Base-by-base conservation (phyloP, 2,113 vertebrate species). In the Micronycteris hirsuta region DNA sequence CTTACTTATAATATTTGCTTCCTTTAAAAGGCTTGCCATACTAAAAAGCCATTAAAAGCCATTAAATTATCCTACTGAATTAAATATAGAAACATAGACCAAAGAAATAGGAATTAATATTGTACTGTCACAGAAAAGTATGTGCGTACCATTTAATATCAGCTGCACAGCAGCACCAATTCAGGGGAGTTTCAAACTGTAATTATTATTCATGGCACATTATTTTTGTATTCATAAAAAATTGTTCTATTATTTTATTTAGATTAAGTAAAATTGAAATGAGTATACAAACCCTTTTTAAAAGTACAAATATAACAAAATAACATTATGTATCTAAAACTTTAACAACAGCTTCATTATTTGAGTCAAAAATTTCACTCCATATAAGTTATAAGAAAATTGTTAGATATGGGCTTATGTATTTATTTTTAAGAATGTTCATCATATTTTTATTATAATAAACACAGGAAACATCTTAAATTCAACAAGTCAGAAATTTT, bases 21-120 rank as follows among this genome's bases (percentile, higher is more conserved):
- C 26, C 31, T 13, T 95, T 65, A 86, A 96, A 90, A 56, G 52
- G 16, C 61, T 43, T 63, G 67, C 84, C 3, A 61, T 92, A 31
- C 12, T 83, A 20, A 94, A 92, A 91, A 89, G 82, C 56, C 56
- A 58, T 56, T 85, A 91, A 92, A 70, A 12, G 12, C 4, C 56
- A 90, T 90, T 83, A 77, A 63, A 56, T 68, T 86, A 93, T 80
- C 70, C 43, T 91, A 56, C 73, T 84, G 41, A 93, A 96, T 89
- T 93, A 85, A 92, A 95, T 76, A 86, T 68, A 87, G n/a, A 85
- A 52, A 92, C 3, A 45, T 67, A 86, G 38, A 91, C 82, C 15
- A 94, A 91, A 67, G 20, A 11, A 83, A 80, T 70, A 84, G 31
- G 65, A 90, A 94, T 88, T 78, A 87, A 82, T 16, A 36, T 38